Evolutionary conservation across 2,888 invertebrate genomes (phyloP).

Genomic region (Andrena fulva): DNA sequence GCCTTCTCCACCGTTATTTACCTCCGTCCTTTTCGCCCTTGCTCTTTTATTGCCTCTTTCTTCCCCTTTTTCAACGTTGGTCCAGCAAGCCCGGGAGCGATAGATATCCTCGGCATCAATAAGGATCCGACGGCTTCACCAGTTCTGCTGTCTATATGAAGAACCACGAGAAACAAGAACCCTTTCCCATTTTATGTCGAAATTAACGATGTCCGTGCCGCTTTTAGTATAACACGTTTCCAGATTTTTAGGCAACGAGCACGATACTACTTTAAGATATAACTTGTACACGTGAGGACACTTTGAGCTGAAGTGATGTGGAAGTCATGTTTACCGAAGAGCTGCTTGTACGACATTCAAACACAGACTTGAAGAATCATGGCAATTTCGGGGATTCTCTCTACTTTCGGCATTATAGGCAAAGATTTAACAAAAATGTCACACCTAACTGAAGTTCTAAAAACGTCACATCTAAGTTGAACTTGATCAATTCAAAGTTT

Average conservation of each 20-base stretch:
- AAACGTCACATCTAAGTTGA: background rate
- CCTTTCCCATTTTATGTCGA: background rate
- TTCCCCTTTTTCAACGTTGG: constrained; percentile 68
- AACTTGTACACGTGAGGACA: too few relatives aligned
- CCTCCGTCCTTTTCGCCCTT: constrained; percentile 77
- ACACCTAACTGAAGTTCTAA: background rate
- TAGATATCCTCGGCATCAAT: constrained; percentile 77
- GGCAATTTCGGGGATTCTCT: background rate
- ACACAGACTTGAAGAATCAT: background rate
- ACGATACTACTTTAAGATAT: too few relatives aligned
- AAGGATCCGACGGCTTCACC: constrained; percentile 68
- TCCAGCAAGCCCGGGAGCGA: constrained; percentile 79
- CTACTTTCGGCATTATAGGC: background rate
- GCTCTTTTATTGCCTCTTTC: constrained; percentile 73
- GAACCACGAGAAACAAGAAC: constrained; percentile 23
- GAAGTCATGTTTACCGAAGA: too few relatives aligned
- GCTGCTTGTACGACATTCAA: too few relatives aligned
- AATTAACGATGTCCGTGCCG: background rate
- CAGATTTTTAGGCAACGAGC: too few relatives aligned
- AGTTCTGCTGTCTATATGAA: constrained; percentile 40
- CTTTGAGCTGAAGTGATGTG: too few relatives aligned
- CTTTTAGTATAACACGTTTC: too few relatives aligned
- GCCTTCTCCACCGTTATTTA: constrained; percentile 81
- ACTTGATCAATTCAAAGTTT: background rate
- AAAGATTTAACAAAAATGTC: background rate